These are phyloP conservation scores for Netelia virgata DNA, from an alignment of 2,888 invertebrate genomes.

Conservation along the genomic window DNA sequence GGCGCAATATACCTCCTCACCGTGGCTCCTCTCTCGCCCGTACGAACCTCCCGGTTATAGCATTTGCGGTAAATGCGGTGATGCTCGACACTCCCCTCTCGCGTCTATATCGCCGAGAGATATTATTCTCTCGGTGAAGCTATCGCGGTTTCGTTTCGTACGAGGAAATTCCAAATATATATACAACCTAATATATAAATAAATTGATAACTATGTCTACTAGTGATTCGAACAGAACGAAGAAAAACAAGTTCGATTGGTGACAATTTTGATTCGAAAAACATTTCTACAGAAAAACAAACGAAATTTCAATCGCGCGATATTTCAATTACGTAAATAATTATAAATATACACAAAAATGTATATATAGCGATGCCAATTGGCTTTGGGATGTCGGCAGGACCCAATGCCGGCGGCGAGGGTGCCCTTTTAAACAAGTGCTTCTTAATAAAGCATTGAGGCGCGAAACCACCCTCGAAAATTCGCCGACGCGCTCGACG, in stretches of 20 bases:
- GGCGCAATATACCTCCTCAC: slow-evolving; percentile 13
- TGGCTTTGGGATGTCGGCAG: slow-evolving; percentile 79
- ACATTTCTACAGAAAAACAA: neutral
- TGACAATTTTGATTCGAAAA: too few relatives aligned
- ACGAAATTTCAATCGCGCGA: neutral
- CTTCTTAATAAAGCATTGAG: slow-evolving; percentile 85
- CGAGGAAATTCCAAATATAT: neutral
- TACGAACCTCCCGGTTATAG: slow-evolving; percentile 49
- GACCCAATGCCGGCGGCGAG: slow-evolving; percentile 70
- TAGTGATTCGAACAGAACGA: too few relatives aligned
- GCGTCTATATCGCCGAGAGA: slow-evolving; percentile 26
- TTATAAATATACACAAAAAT: neutral
- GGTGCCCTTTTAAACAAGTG: slow-evolving; percentile 84
- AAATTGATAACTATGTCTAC: neutral
- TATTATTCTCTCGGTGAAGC: slow-evolving; percentile 51
- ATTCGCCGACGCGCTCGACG: slow-evolving; percentile 77
- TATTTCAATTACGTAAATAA: neutral
- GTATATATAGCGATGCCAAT: slow-evolving; percentile 75
- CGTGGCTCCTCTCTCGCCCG: slow-evolving; percentile 2
- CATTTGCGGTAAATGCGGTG: slow-evolving; percentile 65
- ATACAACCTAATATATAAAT: neutral
- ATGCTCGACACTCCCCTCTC: slow-evolving; percentile 53
- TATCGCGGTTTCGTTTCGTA: slow-evolving; percentile 44
- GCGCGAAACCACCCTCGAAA: slow-evolving; percentile 84
- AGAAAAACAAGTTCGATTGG: too few relatives aligned